Conservation (phyloP, 1,140 invertebrate genomes). For the Drosophila ercepeae region DNA sequence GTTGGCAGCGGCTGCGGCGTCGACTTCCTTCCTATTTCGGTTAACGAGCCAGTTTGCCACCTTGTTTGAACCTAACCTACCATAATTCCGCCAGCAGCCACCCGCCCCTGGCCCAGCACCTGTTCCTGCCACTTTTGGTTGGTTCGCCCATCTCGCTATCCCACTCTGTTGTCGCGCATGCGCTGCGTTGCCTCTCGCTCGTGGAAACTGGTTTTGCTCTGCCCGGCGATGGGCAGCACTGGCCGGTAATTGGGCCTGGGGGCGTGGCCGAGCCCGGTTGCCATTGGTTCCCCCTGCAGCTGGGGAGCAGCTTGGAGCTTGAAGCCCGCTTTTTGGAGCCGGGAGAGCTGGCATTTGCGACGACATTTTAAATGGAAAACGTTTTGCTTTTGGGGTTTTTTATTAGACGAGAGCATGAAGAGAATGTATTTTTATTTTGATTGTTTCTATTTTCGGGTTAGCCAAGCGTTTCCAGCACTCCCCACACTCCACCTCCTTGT, state of each 20-base stretch:
- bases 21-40: slow-evolving; percentile 77
- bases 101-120: slow-evolving; percentile 20
- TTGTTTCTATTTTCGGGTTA: slow-evolving; percentile 80
- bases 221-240: slow-evolving; percentile 67
- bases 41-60: slow-evolving; percentile 80
- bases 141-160: slow-evolving; percentile 37
- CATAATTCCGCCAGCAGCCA: slow-evolving; percentile 65
- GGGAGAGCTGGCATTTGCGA: slow-evolving; percentile 54
- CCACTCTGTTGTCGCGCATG: slow-evolving; percentile 43
- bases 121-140: slow-evolving; percentile 29
- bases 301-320: slow-evolving; percentile 2
- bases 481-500: not conserved
- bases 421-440: slow-evolving; percentile 81
- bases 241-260: slow-evolving; percentile 48
- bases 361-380: slow-evolving; percentile 84
- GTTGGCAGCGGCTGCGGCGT: slow-evolving; percentile 17
- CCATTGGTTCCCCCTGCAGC: slow-evolving; percentile 55
- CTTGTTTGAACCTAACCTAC: slow-evolving; percentile 83
- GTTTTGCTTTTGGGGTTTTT: slow-evolving; percentile 84
- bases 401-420: slow-evolving; percentile 71
- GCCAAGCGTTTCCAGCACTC: slow-evolving; percentile 44
- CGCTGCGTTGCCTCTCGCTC: slow-evolving; percentile 41
- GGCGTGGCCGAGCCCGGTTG: slow-evolving; percentile 46
- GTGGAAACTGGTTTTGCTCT: slow-evolving; percentile 60
- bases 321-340: slow-evolving; percentile 7